Conservation (phyloP, 53 echinoderm and acorn worm species). For the Luidia sarsii region DNA sequence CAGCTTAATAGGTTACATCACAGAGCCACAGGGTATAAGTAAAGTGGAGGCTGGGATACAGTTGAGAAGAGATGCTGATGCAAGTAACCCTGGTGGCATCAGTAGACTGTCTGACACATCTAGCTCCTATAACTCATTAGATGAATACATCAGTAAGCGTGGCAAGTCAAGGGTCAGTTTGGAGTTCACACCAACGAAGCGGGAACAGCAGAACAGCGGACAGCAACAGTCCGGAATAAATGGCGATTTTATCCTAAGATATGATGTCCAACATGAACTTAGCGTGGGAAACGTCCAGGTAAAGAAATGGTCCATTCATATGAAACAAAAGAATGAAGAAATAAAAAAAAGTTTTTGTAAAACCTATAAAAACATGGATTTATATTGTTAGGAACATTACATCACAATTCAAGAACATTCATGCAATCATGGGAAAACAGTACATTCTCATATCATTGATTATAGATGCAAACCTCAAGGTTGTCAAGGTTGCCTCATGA, state of each 20-base stretch:
- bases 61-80: background rate
- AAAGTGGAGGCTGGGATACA: slow-evolving; percentile 78
- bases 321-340: too few species aligned
- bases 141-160: slow-evolving; percentile 59
- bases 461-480: too few species aligned
- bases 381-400: too few species aligned
- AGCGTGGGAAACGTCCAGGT: slow-evolving; percentile 87
- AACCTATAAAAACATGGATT: too few species aligned
- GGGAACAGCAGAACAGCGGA: slow-evolving; percentile 50
- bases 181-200: slow-evolving; percentile 55
- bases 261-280: slow-evolving; percentile 73
- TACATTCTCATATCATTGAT: too few species aligned
- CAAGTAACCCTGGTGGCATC: background rate
- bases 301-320: too few species aligned
- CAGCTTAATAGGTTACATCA: slow-evolving; percentile 65
- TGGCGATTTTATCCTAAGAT: slow-evolving; percentile 87
- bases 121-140: slow-evolving; percentile 40
- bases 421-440: too few species aligned
- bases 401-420: background rate
- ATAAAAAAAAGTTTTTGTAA: too few species aligned
- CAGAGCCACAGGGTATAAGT: slow-evolving; percentile 85
- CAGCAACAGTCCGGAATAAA: slow-evolving; percentile 64
- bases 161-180: slow-evolving; percentile 36
- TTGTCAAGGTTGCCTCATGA: too few species aligned
- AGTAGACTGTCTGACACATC: background rate